Evolutionary conservation across 2,797 vertebrate genomes (phyloP), one percentile per base, ranked within the genome.

Genomic region (Cirrhinus molitorella): DNA sequence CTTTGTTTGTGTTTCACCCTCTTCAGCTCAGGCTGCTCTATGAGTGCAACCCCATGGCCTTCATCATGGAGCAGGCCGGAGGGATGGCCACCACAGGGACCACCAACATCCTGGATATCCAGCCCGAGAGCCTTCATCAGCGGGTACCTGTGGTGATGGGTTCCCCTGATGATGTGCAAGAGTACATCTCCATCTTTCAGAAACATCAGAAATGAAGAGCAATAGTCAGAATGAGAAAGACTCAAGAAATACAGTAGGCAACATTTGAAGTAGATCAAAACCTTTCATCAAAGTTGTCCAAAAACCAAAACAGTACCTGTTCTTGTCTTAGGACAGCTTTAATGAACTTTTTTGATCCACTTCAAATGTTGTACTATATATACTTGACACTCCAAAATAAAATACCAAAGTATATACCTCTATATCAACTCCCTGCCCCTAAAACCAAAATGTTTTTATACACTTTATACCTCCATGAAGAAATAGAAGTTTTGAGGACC

Each of bases 1-100:
- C 21, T 47, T 13, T 21, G 4, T 78, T 68, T 81, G 13, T 72
- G 5, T 67, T 73, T 71, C 51, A 6, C 78, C 83, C 3, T 37
- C 55, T 72, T 45, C 79, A 99, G 98, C 96, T 99, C 78, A 94
- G 98, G 43, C 96, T 99, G 87, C 94, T 99, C 86, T 99, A 99
- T 0, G 98, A 99, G 84, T 94, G 97, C 87, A 99, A 98, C 91
- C 98, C 98, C 11, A 97, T 99, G 92, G 97, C 98, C 78, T 99
- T 94, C 90, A 96, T 99, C 92, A 96, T 99, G 0, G 98, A 98
- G 92, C 97, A 99, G 92, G 98, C 97, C 0, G 98, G 98, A 0
- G 98, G 98, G 53, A 88, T 96, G 85, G 98, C 98, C 0, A 97
- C 97, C 85, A 99, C 98, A 0, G 98, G 98, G 51, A 88, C 89